These are phyloP conservation scores for Pectinophora gossypiella DNA, from an alignment of 1,140 invertebrate species.

Conservation along the genomic window DNA sequence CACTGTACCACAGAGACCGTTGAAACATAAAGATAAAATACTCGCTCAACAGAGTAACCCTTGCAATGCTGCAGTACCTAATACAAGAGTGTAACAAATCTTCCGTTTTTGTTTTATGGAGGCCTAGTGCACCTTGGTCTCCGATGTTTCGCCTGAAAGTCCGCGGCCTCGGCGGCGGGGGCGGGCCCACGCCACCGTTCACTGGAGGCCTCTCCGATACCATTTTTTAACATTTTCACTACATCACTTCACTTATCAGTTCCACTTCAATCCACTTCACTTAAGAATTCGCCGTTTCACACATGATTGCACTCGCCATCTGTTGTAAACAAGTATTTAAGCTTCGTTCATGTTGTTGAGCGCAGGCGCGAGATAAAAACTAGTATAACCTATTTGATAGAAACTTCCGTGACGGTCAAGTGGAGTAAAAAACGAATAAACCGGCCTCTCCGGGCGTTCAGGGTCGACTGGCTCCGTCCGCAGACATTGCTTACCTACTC, in stretches of 20 bases:
- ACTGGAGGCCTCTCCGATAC: slow-evolving; percentile 57
- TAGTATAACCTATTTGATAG: no score
- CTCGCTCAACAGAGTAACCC: no score
- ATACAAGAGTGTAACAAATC: no score
- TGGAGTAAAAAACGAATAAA: slow-evolving; percentile 39
- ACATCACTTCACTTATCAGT: slow-evolving; percentile 32
- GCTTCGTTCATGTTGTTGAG: slow-evolving; percentile 10
- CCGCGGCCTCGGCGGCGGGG: slow-evolving; percentile 45
- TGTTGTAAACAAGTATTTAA: slow-evolving; percentile 1
- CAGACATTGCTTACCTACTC: slow-evolving; percentile 8
- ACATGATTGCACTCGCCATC: slow-evolving; percentile 8
- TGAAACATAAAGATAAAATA: no score
- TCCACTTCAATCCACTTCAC: slow-evolving; percentile 16
- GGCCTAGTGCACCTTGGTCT: slow-evolving; percentile 69
- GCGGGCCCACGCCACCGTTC: slow-evolving; percentile 44
- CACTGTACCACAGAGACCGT: no score
- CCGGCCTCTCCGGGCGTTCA: slow-evolving; percentile 40
- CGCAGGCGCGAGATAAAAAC: no score
- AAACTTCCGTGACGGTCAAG: slow-evolving; percentile 14
- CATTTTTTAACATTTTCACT: slow-evolving; percentile 68
- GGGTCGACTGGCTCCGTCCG: slow-evolving; percentile 54
- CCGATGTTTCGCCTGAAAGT: slow-evolving; percentile 69
- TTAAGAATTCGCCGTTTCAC: slow-evolving; percentile 11
- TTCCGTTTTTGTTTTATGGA: no score
- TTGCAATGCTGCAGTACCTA: no score